These are phyloP conservation scores for Leucophora obtusa DNA, from an alignment of 2,888 invertebrate species.

Conservation along the genomic window DNA sequence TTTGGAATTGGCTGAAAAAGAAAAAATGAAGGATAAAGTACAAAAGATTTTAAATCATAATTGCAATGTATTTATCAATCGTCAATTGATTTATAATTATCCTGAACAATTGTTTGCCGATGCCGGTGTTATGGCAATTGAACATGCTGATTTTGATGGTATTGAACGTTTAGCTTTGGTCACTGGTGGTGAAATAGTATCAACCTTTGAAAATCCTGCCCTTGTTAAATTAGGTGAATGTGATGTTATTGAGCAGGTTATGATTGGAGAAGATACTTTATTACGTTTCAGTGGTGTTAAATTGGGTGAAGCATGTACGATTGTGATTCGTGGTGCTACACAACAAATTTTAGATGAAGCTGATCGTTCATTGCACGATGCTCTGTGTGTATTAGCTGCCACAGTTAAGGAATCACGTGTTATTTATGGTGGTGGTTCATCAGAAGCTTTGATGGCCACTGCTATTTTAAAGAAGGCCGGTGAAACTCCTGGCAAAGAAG, in stretches of 20 bases:
- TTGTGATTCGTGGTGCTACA: constrained; percentile 98
- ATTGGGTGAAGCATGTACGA: constrained; percentile 97
- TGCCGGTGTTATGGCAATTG: constrained; percentile 98
- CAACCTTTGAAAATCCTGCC: constrained; percentile 97
- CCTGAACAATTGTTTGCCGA: constrained; percentile 99
- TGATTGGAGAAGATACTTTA: constrained; percentile 98
- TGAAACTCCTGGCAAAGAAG: constrained; percentile 96
- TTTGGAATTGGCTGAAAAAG: constrained; percentile 97
- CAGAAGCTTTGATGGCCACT: constrained; percentile 98
- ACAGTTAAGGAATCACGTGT: constrained; percentile 96
- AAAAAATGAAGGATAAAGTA: constrained; percentile 99
- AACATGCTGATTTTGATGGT: constrained; percentile 99
- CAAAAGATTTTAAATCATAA: constrained; percentile 96
- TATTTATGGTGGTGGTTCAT: constrained; percentile 95
- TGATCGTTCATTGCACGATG: constrained; percentile 98
- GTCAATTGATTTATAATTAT: constrained; percentile 99
- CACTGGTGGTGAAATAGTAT: constrained; percentile 98
- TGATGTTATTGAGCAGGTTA: constrained; percentile 94
- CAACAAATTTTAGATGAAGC: constrained; percentile 99
- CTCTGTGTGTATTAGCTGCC: constrained; percentile 96
- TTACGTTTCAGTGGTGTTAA: constrained; percentile 96
- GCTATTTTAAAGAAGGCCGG: constrained; percentile 91
- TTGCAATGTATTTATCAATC: constrained; percentile 98
- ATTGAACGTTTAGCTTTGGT: constrained; percentile 98
- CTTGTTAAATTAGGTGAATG: constrained; percentile 95